Evolutionary conservation across 2,888 invertebrate species (phyloP).

Genomic region (Girardia tigrina): DNA sequence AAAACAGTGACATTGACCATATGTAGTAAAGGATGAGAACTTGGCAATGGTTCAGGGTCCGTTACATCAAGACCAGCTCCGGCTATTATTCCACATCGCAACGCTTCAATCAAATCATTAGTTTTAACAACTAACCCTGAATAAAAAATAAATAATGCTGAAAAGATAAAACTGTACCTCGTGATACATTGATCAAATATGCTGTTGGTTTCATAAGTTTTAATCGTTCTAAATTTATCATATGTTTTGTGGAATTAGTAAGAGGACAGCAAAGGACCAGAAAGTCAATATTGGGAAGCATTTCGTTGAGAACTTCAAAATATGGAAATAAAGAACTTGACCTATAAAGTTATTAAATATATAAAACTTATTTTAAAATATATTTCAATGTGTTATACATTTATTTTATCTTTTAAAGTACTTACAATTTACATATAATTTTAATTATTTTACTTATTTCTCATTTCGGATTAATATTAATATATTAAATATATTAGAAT

Average conservation of each 20-base stretch:
- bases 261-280: conserved; percentile 35
- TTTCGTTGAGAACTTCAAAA: conserved; percentile 28
- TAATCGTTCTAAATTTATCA: conserved; percentile 30
- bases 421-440: no score
- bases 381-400: no score
- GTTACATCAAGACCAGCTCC: conserved; percentile 40
- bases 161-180: conserved; percentile 30
- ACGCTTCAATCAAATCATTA: conserved; percentile 38
- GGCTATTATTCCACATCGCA: conserved; percentile 37
- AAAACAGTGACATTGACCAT: conserved; percentile 38
- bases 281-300: conserved; percentile 38
- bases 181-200: conserved; percentile 35
- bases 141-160: neutral
- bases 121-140: conserved; percentile 38
- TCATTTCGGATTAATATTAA: no score
- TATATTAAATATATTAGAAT: no score
- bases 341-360: no score
- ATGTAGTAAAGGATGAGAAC: conserved; percentile 38
- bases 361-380: no score
- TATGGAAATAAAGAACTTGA: conserved; percentile 2
- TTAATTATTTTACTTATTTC: no score
- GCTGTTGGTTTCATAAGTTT: conserved; percentile 34
- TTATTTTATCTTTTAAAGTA: no score
- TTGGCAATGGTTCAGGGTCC: conserved; percentile 39
- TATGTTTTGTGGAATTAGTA: conserved; percentile 27